A percentile compares a stretch with the other conserved stretches of the same genome.
These are phyloP conservation scores for Xerus rutilus DNA, from an alignment of 2,797 vertebrate species.

Conservation along the genomic window DNA sequence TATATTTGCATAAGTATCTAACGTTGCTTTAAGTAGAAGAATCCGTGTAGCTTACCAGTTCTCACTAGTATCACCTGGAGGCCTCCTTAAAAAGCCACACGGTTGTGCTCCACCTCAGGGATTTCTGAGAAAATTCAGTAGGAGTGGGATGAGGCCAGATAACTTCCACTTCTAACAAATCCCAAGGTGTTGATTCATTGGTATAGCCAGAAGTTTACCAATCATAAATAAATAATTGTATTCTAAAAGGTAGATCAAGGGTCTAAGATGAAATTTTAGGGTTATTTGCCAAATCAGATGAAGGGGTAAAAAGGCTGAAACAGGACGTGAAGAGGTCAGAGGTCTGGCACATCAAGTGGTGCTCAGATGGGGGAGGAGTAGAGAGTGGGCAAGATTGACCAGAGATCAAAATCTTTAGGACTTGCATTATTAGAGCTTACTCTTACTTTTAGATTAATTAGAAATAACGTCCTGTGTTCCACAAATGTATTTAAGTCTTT, in stretches of 20 bases:
- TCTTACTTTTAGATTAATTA: neutral
- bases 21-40: neutral
- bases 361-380: accelerated
- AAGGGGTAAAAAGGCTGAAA: neutral
- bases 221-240: neutral
- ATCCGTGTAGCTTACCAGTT: neutral
- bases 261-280: neutral
- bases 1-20: neutral
- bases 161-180: neutral
- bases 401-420: neutral
- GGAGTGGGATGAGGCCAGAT: neutral
- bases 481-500: neutral
- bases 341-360: neutral
- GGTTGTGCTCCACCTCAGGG: accelerated
- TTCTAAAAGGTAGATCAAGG: neutral
- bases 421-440: neutral
- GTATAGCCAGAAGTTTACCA: neutral
- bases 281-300: neutral
- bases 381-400: no score
- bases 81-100: neutral
- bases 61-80: neutral
- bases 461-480: neutral
- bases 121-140: neutral
- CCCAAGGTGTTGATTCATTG: neutral
- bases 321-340: neutral